These are phyloP conservation scores for Amphimallon solstitiale DNA, from an alignment of 2,888 invertebrate species.

Conservation along the genomic window DNA sequence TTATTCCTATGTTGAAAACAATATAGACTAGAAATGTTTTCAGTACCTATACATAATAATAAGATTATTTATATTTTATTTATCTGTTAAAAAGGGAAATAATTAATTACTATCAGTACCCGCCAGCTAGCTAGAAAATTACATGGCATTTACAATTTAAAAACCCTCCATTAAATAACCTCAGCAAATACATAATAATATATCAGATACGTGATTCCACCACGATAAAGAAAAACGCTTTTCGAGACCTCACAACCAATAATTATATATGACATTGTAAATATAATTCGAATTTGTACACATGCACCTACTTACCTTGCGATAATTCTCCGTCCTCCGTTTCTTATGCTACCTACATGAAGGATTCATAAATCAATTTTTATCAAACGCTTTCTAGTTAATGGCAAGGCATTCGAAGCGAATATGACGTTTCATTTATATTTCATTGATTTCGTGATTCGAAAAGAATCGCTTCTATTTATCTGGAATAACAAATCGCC, in stretches of 20 bases:
- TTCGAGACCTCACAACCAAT: background rate
- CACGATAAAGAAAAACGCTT: background rate
- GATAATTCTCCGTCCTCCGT: constrained; percentile 13
- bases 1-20: no score
- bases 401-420: constrained; percentile 23
- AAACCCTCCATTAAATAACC: constrained; percentile 7
- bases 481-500: constrained; percentile 27
- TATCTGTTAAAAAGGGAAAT: background rate
- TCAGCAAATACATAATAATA: background rate
- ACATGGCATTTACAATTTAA: background rate
- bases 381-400: constrained; percentile 20
- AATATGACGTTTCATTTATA: constrained; percentile 36
- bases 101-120: background rate
- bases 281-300: no score
- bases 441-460: constrained; percentile 34
- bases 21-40: no score
- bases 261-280: background rate
- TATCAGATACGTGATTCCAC: background rate
- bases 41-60: no score
- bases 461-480: constrained; percentile 24
- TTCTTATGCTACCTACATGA: no score
- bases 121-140: background rate
- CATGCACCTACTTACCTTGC: background rate
- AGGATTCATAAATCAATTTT: constrained; percentile 30
- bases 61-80: no score